Conservation (phyloP, 1,140 invertebrate genomes). For the Drosophila navojoa region DNA sequence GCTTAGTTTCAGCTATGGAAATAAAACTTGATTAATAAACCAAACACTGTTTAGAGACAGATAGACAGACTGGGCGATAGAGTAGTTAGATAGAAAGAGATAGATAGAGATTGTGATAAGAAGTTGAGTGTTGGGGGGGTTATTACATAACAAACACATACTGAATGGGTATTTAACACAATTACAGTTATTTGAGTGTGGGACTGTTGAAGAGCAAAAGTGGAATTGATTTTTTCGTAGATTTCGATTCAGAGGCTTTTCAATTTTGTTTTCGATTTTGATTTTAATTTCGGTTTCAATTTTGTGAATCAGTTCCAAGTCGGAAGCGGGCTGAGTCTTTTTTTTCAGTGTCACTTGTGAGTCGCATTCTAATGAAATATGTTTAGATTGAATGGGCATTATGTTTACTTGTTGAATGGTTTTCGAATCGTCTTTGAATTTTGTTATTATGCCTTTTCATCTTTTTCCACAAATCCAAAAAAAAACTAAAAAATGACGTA, state of each 20-base stretch:
- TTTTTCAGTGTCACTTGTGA: constrained; percentile 60
- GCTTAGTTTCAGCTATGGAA: constrained; percentile 43
- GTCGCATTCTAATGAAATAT: constrained; percentile 59
- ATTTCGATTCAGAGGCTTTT: constrained; percentile 9
- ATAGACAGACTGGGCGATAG: constrained; percentile 32
- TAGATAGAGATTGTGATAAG: constrained; percentile 38
- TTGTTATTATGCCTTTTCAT: constrained; percentile 78
- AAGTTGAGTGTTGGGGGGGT: constrained; percentile 60
- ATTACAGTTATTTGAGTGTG: constrained; percentile 51
- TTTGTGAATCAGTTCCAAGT: constrained; percentile 55
- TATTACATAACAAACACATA: constrained; percentile 76
- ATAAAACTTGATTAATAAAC: constrained; percentile 47
- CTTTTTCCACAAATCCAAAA: constrained; percentile 62
- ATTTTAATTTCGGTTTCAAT: constrained; percentile 1
- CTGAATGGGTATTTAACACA: constrained; percentile 60
- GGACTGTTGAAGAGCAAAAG: constrained; percentile 35
- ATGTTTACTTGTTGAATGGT: constrained; percentile 22
- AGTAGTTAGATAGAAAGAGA: not conserved
- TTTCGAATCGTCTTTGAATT: constrained; percentile 57
- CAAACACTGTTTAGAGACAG: constrained; percentile 33
- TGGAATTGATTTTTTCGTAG: constrained; percentile 3
- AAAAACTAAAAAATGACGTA: constrained; percentile 31
- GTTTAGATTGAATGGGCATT: constrained; percentile 29
- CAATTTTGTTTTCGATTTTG: constrained; percentile 28
- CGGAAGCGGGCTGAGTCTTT: constrained; percentile 42